These are phyloP conservation scores for Pilophorus perplexus DNA, from an alignment of 2,888 invertebrate species.

Conservation along the genomic window DNA sequence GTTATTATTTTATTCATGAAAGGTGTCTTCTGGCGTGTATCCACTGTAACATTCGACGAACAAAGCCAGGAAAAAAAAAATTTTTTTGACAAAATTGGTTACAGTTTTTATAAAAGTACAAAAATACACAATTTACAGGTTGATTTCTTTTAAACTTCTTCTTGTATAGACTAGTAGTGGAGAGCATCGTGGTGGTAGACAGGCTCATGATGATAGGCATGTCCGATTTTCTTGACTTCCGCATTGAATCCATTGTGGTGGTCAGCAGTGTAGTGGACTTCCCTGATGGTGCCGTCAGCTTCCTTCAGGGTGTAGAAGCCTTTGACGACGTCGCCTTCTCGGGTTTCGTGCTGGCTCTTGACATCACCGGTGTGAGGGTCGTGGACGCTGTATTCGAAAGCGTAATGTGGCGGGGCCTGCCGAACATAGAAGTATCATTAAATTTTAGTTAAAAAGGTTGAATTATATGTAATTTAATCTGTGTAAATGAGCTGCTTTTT, in stretches of 20 bases:
- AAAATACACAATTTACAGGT: not conserved
- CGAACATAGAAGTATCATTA: no score
- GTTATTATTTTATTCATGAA: no score
- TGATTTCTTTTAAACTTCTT: no score
- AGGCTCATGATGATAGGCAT: not conserved
- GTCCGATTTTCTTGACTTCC: not conserved
- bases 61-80: no score
- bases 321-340: conserved; percentile 30
- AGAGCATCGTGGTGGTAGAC: not conserved
- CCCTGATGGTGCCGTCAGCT: conserved; percentile 28
- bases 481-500: no score
- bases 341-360: conserved; percentile 18
- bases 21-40: no score
- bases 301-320: conserved; percentile 51
- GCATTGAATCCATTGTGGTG: not conserved
- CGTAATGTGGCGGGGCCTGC: not conserved
- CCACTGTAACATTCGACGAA: no score
- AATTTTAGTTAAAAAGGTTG: no score
- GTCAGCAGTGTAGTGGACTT: not conserved
- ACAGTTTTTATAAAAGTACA: not conserved
- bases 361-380: not conserved
- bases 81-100: no score
- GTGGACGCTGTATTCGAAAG: not conserved
- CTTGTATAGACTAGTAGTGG: not conserved
- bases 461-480: no score